Evolutionary conservation across 2,113 vertebrate species (phyloP).

Genomic region (Hystrix brachyura): DNA sequence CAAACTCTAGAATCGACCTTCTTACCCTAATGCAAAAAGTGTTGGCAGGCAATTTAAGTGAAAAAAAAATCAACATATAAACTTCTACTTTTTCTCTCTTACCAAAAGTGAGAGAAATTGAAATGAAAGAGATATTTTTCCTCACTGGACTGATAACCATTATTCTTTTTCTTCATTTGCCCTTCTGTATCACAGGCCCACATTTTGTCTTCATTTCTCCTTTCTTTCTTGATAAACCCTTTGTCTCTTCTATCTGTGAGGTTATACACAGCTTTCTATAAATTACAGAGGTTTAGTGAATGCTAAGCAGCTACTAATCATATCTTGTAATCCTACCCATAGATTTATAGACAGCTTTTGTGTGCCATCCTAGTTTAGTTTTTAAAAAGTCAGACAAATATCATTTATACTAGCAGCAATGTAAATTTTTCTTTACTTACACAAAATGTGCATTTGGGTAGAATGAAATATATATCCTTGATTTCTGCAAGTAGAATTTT

Average conservation of each 20-base stretch:
- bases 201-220: slow-evolving; percentile 46
- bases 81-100: slow-evolving; percentile 22
- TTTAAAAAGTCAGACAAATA: slow-evolving; percentile 50
- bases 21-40: not conserved
- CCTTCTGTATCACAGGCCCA: not conserved
- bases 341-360: slow-evolving; percentile 20
- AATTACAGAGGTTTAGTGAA: slow-evolving; percentile 38
- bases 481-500: slow-evolving; percentile 48
- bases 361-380: slow-evolving; percentile 40
- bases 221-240: slow-evolving; percentile 44
- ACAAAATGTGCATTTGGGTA: slow-evolving; percentile 37
- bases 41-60: slow-evolving; percentile 19
- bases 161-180: not conserved
- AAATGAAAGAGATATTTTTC: slow-evolving; percentile 27
- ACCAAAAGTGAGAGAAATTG: slow-evolving; percentile 13
- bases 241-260: not conserved
- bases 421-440: slow-evolving; percentile 51
- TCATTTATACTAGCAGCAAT: slow-evolving; percentile 2
- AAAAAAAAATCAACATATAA: slow-evolving; percentile 40
- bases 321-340: not conserved
- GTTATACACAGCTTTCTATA: not conserved
- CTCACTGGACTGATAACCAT: not conserved
- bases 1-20: slow-evolving; percentile 32
- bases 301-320: not conserved
- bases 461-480: slow-evolving; percentile 45